These are phyloP conservation scores for Papilio glaucus DNA, from an alignment of 1,140 invertebrate genomes.

Conservation along the genomic window DNA sequence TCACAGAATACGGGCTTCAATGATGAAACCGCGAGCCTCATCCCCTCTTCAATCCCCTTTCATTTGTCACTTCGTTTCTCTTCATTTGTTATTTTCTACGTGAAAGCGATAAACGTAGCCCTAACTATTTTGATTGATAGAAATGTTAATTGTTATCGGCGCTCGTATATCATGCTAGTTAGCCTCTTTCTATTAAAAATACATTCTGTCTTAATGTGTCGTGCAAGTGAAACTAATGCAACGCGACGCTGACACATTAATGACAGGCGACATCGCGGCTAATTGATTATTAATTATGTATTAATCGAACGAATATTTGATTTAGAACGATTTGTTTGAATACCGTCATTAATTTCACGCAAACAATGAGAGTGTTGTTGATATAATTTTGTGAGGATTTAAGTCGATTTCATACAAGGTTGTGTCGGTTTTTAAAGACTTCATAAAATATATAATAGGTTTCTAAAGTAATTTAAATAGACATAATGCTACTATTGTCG, in stretches of 20 bases:
- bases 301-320: slow-evolving; percentile 6
- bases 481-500: not conserved
- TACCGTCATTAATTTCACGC: not conserved
- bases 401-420: not conserved
- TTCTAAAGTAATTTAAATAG: too few species aligned
- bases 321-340: not conserved
- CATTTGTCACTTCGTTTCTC: too few species aligned
- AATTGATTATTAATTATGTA: slow-evolving; percentile 3
- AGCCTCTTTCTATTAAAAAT: too few species aligned
- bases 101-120: too few species aligned
- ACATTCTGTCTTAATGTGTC: too few species aligned
- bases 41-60: too few species aligned
- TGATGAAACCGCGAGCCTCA: too few species aligned
- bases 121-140: too few species aligned
- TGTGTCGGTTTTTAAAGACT: not conserved
- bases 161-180: too few species aligned
- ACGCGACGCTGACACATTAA: not conserved
- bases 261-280: not conserved
- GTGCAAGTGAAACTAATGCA: not conserved
- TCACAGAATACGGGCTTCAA: too few species aligned
- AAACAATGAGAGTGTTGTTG: not conserved
- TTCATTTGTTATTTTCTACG: too few species aligned
- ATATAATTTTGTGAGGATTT: not conserved
- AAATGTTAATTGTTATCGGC: too few species aligned
- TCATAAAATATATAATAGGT: not conserved